Conservation (phyloP, 2,797 vertebrate genomes). For the Lycodopsis pacificus region DNA sequence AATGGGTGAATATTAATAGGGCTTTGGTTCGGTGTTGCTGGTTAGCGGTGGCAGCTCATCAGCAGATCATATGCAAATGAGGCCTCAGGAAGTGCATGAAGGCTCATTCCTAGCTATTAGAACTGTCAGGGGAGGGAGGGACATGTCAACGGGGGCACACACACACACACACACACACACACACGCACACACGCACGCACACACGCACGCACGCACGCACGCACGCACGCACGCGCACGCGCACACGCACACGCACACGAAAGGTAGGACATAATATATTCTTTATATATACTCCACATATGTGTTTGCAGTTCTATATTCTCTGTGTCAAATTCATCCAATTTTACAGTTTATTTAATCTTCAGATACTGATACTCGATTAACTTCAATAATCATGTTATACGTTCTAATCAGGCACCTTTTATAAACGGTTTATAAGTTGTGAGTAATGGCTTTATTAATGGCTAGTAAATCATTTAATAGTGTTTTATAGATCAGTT, state of each 20-base stretch:
- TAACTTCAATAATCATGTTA: neutral
- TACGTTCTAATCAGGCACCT: neutral
- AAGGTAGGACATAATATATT: constrained; percentile 52
- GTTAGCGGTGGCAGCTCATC: constrained; percentile 79
- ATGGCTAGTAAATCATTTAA: constrained; percentile 17
- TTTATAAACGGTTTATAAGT: neutral
- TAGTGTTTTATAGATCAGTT: constrained; percentile 2
- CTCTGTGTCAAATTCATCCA: neutral
- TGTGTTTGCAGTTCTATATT: constrained; percentile 22
- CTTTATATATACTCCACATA: constrained; percentile 21
- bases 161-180: constrained; percentile 34
- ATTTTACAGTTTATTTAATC: constrained; percentile 9
- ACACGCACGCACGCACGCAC: constrained; percentile 34
- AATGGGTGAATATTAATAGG: constrained; percentile 82
- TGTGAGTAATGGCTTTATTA: constrained; percentile 15
- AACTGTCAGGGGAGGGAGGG: constrained; percentile 74
- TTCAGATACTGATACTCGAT: neutral
- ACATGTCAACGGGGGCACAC: constrained; percentile 59
- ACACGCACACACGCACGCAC: constrained; percentile 40
- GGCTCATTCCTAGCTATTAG: constrained; percentile 74
- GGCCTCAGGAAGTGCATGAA: constrained; percentile 78
- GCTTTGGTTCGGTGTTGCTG: constrained; percentile 74
- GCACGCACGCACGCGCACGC: constrained; percentile 32
- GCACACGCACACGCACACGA: constrained; percentile 47
- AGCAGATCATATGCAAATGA: constrained; percentile 83